These are phyloP conservation scores for Penaeus chinensis DNA, from an alignment of 1,140 invertebrate genomes.

Conservation along the genomic window DNA sequence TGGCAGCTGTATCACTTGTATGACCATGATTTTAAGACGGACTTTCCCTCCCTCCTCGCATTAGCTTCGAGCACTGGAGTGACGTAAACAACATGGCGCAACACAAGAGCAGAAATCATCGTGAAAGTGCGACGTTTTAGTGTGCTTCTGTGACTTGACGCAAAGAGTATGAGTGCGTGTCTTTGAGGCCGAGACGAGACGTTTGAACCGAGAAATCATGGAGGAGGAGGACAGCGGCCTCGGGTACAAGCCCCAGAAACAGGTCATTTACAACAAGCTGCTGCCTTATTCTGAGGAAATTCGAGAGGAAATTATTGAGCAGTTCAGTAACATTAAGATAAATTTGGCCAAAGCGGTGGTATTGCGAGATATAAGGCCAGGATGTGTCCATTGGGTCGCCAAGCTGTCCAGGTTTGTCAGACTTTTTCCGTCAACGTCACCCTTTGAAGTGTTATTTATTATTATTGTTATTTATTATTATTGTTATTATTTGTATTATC, in stretches of 20 bases:
- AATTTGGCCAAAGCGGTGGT: slow-evolving; percentile 77
- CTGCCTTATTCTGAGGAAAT: slow-evolving; percentile 77
- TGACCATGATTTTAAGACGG: no score
- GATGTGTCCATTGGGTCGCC: slow-evolving; percentile 74
- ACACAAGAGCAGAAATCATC: slow-evolving; percentile 45
- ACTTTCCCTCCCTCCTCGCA: no score
- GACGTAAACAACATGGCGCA: slow-evolving; percentile 25
- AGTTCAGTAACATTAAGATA: slow-evolving; percentile 77
- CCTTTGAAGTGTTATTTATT: background rate
- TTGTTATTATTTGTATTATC: no score
- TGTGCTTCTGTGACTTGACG: background rate
- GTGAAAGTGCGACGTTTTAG: slow-evolving; percentile 34
- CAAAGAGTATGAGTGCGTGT: background rate
- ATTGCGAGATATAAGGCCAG: slow-evolving; percentile 77
- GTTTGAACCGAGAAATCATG: background rate
- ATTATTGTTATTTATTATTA: background rate
- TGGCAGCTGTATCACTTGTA: no score
- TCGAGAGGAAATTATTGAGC: slow-evolving; percentile 72
- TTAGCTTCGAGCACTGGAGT: background rate
- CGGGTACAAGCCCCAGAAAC: slow-evolving; percentile 72
- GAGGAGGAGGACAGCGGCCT: slow-evolving; percentile 61
- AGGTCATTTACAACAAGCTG: slow-evolving; percentile 76
- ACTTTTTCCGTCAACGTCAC: background rate
- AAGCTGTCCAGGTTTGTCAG: slow-evolving; percentile 63
- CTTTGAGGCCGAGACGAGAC: background rate